phyloP scores from a whole-genome alignment of 2,888 invertebrate genomes.

The Lasioglossum leucozonium region DNA sequence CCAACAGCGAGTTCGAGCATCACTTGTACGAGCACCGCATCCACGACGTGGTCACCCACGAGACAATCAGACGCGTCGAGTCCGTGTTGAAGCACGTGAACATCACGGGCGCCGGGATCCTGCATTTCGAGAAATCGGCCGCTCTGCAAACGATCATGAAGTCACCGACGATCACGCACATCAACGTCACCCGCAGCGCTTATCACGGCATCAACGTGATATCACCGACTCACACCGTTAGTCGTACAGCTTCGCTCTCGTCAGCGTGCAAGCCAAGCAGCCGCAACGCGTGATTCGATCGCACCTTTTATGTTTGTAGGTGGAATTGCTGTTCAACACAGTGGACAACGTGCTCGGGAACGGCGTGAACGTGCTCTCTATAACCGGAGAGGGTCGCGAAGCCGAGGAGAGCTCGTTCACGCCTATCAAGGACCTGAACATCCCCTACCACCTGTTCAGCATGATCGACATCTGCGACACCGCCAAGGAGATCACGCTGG shows the following conservation, averaged over 20 bases:
- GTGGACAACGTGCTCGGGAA: slow-evolving; percentile 94
- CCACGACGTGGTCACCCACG: slow-evolving; percentile 93
- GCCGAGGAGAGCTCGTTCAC: slow-evolving; percentile 95
- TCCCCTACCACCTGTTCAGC: slow-evolving; percentile 97
- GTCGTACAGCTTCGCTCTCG: background rate
- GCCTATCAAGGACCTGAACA: slow-evolving; percentile 91
- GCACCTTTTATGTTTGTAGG: slow-evolving; percentile 61
- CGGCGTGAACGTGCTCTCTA: slow-evolving; percentile 94
- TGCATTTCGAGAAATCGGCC: slow-evolving; percentile 97
- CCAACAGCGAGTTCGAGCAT: slow-evolving; percentile 95
- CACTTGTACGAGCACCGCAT: slow-evolving; percentile 92
- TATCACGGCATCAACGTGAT: slow-evolving; percentile 96
- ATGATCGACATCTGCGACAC: slow-evolving; percentile 98
- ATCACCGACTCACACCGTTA: slow-evolving; percentile 91
- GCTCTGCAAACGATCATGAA: slow-evolving; percentile 96
- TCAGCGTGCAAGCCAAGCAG: too few relatives aligned
- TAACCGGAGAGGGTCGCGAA: slow-evolving; percentile 96
- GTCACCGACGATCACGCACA: slow-evolving; percentile 92
- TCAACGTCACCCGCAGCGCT: slow-evolving; percentile 93
- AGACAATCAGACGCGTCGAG: slow-evolving; percentile 88
- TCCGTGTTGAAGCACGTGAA: slow-evolving; percentile 93
- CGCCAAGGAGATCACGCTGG: slow-evolving; percentile 94
- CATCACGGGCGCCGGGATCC: slow-evolving; percentile 96
- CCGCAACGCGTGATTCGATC: background rate
- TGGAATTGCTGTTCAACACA: slow-evolving; percentile 91